Evolutionary conservation across 1,140 invertebrate genomes (phyloP).

Genomic region (Cyclargus thomasi): DNA sequence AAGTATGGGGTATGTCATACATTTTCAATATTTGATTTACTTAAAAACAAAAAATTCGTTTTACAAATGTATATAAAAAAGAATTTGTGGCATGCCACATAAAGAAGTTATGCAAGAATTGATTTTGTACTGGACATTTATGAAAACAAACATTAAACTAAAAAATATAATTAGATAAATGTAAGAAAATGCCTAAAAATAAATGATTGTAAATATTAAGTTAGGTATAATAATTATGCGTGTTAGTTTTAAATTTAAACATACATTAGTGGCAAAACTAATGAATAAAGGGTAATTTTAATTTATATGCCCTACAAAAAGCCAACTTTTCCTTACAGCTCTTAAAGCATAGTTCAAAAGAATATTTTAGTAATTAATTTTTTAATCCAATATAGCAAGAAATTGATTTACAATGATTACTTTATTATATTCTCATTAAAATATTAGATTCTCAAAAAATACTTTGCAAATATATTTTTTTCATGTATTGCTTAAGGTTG

Average conservation of each 20-base stretch:
- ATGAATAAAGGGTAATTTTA: not conserved
- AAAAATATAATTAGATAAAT: not conserved
- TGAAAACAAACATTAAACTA: not conserved
- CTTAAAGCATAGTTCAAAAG: too few relatives aligned
- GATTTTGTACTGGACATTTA: not conserved
- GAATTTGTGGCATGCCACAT: not conserved
- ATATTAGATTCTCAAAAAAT: slow-evolving; percentile 6
- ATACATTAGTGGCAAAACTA: slow-evolving; percentile 16
- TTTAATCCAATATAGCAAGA: too few relatives aligned
- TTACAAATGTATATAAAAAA: not conserved
- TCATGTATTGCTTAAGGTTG: not conserved
- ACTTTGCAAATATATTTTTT: not conserved
- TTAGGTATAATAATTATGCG: slow-evolving; percentile 4
- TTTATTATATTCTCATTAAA: too few relatives aligned
- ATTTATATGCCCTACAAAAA: not conserved
- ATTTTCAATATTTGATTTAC: too few relatives aligned
- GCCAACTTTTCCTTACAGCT: not conserved
- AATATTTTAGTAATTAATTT: too few relatives aligned
- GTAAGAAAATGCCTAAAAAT: not conserved
- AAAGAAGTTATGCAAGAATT: not conserved
- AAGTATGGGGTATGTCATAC: too few relatives aligned
- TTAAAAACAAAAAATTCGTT: too few relatives aligned
- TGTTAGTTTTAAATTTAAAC: slow-evolving; percentile 12
- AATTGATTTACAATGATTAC: too few relatives aligned
- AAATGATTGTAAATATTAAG: not conserved